Evolutionary conservation across 2,797 vertebrate species (phyloP).

Genomic region (Trachurus trachurus): DNA sequence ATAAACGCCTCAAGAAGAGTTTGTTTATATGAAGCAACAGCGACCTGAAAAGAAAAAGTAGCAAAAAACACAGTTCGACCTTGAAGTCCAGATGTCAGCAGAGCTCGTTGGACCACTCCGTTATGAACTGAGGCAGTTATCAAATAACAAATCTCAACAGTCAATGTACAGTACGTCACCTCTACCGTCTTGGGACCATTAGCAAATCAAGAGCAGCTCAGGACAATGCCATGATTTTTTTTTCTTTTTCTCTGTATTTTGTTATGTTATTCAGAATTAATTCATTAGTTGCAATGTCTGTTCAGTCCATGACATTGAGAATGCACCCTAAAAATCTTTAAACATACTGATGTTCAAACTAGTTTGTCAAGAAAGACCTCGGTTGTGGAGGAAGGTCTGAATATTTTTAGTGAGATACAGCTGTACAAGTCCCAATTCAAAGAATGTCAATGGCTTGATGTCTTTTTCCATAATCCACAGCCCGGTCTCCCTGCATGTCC

Average conservation of each 20-base stretch:
- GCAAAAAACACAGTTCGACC: slow-evolving; percentile 44
- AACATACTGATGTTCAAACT: slow-evolving; percentile 58
- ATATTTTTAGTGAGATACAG: slow-evolving; percentile 45
- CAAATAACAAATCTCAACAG: slow-evolving; percentile 60
- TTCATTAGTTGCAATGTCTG: slow-evolving; percentile 68
- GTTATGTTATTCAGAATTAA: slow-evolving; percentile 64
- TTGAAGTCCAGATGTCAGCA: slow-evolving; percentile 38
- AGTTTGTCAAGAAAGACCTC: slow-evolving; percentile 53
- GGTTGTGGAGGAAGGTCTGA: slow-evolving; percentile 45
- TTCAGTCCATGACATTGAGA: slow-evolving; percentile 68
- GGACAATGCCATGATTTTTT: slow-evolving; percentile 50
- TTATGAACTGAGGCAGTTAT: slow-evolving; percentile 51
- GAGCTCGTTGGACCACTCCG: slow-evolving; percentile 20
- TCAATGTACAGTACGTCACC: slow-evolving; percentile 61
- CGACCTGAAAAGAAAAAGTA: slow-evolving; percentile 58
- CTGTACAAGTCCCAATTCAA: slow-evolving; percentile 73
- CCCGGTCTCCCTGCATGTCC: slow-evolving; percentile 92
- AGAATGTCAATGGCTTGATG: slow-evolving; percentile 91
- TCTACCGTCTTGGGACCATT: slow-evolving; percentile 57
- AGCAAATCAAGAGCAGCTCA: slow-evolving; percentile 69
- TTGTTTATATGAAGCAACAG: slow-evolving; percentile 56
- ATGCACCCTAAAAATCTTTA: slow-evolving; percentile 51
- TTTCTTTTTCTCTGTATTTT: slow-evolving; percentile 41
- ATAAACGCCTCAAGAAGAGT: slow-evolving; percentile 55
- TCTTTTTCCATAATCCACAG: slow-evolving; percentile 93